These are phyloP conservation scores for Tadarida brasiliensis DNA, from an alignment of 2,797 vertebrate genomes.

Conservation along the genomic window DNA sequence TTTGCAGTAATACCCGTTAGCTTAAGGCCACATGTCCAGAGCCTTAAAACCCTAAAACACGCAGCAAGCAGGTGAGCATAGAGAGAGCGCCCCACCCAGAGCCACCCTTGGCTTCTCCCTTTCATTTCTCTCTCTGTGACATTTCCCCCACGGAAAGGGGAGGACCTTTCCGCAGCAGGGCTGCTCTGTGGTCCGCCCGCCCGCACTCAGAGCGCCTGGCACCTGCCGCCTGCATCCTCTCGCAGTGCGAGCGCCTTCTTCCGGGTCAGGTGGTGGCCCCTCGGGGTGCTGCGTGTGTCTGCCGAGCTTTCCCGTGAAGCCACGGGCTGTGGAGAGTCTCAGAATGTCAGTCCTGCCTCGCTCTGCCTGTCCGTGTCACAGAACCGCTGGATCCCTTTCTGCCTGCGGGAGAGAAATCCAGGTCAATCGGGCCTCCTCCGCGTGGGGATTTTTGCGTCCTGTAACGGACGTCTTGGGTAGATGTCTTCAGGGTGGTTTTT, in stretches of 20 bases:
- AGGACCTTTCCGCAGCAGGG: too few relatives aligned
- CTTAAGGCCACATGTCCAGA: neutral
- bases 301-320: neutral
- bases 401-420: neutral
- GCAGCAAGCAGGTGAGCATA: neutral
- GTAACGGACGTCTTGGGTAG: neutral
- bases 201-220: too few relatives aligned
- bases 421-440: neutral
- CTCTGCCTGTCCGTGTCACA: accelerated
- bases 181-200: too few relatives aligned
- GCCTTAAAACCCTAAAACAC: neutral
- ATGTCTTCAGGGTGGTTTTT: neutral
- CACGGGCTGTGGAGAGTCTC: neutral
- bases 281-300: neutral
- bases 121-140: neutral
- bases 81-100: neutral
- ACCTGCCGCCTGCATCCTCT: neutral
- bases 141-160: neutral
- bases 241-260: neutral
- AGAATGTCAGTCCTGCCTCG: accelerated
- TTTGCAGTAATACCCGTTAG: neutral
- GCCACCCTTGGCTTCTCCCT: accelerated
- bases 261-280: accelerated
- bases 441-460: neutral
- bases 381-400: neutral